Base-by-base conservation (phyloP, 2,888 invertebrate species). In the Netelia virgata region DNA sequence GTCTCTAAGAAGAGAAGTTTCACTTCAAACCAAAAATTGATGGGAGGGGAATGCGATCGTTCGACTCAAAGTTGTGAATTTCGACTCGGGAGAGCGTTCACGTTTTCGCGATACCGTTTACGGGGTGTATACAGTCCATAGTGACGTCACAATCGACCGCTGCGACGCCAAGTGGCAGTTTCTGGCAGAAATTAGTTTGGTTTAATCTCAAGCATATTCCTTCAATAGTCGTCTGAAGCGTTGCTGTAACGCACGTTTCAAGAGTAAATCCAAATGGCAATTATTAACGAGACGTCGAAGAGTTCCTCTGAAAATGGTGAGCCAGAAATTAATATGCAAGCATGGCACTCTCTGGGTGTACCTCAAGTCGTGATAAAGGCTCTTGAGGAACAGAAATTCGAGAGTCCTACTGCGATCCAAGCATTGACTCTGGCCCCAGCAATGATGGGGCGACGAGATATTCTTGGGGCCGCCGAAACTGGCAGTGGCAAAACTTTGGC, bases 401-500 rank as follows among this genome's bases (percentile, higher is more conserved):
- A 94, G 57, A 94, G 95, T 23, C 99, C 99, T 0, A 99, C 99
- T 0, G 95, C 96, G 89, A 99, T 99, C 90, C 99, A 99, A 93
- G 94, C 95, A 20, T 91, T 97, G 83, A 96, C 97, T 0, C 94
- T 98, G 59, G 97, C 98, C 0, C 95, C 97, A 66, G 98, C 98
- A 50, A 96, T 98, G 89, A 95, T 97, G 91, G 99, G 98, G 57
- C 95, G 96, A 68, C 95, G 97, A 94, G 99, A 99, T 93, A 97
- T 99, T 88, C 94, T 99, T 0, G 99, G 99, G n/a, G 99, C 99
- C 77, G 99, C 99, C 1, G 99, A 99, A 95, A 99, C 99, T 0
- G 99, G 99, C 0, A 99, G 99, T 94, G 99, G 99, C 0, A 99
- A 99, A 95, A 99, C 99, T 0, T 94, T 99, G 73, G 99, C 99